Evolutionary conservation across 1,140 invertebrate species (phyloP), one percentile per base, ranked within the genome.

Genomic region (Zophobas morio): DNA sequence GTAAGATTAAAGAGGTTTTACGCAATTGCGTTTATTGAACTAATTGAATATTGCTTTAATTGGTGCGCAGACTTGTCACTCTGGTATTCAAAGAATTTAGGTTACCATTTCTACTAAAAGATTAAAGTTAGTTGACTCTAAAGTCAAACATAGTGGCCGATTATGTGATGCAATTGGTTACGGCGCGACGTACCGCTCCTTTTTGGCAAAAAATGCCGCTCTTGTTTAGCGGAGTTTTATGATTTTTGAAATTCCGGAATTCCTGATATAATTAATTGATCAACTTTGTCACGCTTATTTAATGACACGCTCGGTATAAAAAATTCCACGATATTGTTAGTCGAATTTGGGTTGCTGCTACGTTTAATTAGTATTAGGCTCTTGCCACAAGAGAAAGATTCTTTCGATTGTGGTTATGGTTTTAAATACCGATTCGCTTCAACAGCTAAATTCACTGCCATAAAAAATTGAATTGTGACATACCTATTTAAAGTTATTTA

Each of bases 1-100:
- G 96, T 96, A 89, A 87, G 85, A 54, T 36, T 20, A 51, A 8
- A 46, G 42, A 3, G 20, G 49, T 42, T 39, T 66, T 66, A 66
- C 60, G 60, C 39, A 66, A 66, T n/a, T 66, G 34, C 39, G 40
- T 66, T 51, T 20, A 4, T 51, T 40, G 42, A 1, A 66, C 60
- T 66, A 66, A 66, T 66, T 66, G 39, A 66, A 66, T 66, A 40
- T 42, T 20, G 60, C n/a, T 66, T 6, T 66, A 66, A 66, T 66
- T 42, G 39, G 39, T 66, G 39, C 37, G 40, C 39, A 33, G 20
- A 66, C 42, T 66, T 66, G 60, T 66, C 60, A 66, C 39, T 42
- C 20, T 39, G 60, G 60, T 66, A 66, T 66, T 37, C 39, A 6
- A 66, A 66, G 60, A 66, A 66, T 66, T 60, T 66, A 20, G 60